Conservation (phyloP, 2,888 invertebrate species). For the Nemotelus nigrinus region DNA sequence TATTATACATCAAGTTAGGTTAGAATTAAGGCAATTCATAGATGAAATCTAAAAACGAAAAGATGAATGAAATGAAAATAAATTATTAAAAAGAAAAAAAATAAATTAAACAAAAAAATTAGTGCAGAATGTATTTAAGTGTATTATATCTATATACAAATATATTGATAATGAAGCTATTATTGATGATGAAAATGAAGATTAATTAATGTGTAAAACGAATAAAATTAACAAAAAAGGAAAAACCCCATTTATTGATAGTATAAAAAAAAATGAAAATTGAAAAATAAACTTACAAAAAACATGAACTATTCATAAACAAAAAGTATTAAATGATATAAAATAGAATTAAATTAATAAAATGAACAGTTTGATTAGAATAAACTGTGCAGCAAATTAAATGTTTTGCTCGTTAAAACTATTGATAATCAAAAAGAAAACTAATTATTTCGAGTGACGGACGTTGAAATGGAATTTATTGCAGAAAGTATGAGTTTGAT, state of each 20-base stretch:
- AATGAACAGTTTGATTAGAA: neutral
- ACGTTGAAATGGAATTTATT: too few species aligned
- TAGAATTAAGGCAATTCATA: neutral
- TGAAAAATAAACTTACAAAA: conserved; percentile 36
- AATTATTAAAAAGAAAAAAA: conserved; percentile 10
- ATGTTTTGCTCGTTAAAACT: conserved; percentile 1
- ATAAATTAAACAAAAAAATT: conserved; percentile 25
- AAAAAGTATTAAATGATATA: conserved; percentile 25
- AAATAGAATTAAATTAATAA: conserved; percentile 1
- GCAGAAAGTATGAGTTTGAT: too few species aligned
- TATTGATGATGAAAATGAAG: too few species aligned
- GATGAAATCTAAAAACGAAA: conserved; percentile 1
- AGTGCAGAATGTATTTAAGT: conserved; percentile 33
- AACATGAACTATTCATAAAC: conserved; percentile 22
- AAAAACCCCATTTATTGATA: conserved; percentile 43
- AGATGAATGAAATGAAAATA: neutral
- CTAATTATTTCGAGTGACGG: too few species aligned
- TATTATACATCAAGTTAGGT: conserved; percentile 17
- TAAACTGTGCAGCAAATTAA: too few species aligned
- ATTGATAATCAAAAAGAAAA: neutral
- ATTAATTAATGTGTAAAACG: neutral
- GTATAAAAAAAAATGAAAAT: conserved; percentile 39
- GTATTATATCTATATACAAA: conserved; percentile 45
- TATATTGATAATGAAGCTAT: neutral
- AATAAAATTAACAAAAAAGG: conserved; percentile 33